Evolutionary conservation across 35 echinoderm and acorn worm genomes (phyloP).

Genomic region (Nesometra sesokonis): DNA sequence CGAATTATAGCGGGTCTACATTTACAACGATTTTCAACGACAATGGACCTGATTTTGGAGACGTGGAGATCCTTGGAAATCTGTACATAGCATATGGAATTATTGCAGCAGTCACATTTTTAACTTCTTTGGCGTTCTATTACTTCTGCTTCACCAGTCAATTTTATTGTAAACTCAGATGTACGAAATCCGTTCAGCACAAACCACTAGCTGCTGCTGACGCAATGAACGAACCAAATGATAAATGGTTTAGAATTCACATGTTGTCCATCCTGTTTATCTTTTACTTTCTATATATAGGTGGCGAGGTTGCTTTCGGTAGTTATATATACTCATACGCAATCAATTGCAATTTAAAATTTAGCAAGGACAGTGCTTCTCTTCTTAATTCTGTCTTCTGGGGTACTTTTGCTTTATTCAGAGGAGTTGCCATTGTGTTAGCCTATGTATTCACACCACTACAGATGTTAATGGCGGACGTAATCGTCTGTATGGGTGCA

Average conservation of each 20-base stretch:
- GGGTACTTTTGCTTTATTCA: conserved; percentile 62
- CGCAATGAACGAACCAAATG: not conserved
- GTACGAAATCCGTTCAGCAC: not conserved
- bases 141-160: conserved; percentile 57
- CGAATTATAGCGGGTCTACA: no score
- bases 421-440: conserved; percentile 64
- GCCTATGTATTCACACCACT: conserved; percentile 43
- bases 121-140: conserved; percentile 33
- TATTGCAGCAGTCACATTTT: not conserved
- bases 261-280: conserved; percentile 48
- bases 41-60: not conserved
- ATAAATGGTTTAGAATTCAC: conserved; percentile 21
- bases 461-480: conserved; percentile 50
- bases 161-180: not conserved
- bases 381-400: conserved; percentile 62
- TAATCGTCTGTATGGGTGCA: conserved; percentile 28
- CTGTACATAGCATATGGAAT: not conserved
- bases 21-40: no score
- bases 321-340: conserved; percentile 65
- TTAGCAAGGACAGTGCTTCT: conserved; percentile 13
- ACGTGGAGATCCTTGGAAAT: not conserved
- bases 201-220: not conserved
- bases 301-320: conserved; percentile 61
- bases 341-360: not conserved
- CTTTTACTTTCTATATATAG: conserved; percentile 83